Evolutionary conservation across 92 coral and sea anemone species (phyloP).

Genomic region (Palythoa heliodiscus): DNA sequence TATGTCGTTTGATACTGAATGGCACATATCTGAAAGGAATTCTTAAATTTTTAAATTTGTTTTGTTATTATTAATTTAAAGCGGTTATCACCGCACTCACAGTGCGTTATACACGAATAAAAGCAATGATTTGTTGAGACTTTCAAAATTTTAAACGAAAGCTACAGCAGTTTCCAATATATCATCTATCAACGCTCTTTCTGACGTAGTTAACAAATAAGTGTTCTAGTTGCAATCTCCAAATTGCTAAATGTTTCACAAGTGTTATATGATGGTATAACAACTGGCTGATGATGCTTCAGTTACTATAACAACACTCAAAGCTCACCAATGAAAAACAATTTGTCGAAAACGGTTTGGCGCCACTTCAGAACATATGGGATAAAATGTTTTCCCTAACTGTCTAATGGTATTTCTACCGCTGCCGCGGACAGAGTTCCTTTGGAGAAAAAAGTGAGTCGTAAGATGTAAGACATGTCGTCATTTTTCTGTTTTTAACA

Average conservation of each 20-base stretch:
- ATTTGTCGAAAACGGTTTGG: constrained; percentile 10
- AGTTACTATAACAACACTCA: constrained; percentile 4
- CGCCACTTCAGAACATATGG: constrained; percentile 32
- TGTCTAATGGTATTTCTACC: constrained; percentile 7
- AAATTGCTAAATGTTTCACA: constrained; percentile 14
- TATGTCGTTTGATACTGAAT: constrained; percentile 23
- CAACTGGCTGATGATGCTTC: constrained; percentile 11
- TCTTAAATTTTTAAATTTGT: constrained; percentile 34
- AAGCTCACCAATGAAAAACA: constrained; percentile 16
- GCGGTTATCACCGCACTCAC: neutral
- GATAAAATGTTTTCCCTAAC: neutral
- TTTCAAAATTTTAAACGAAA: neutral
- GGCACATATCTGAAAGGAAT: constrained; percentile 23
- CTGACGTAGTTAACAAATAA: neutral
- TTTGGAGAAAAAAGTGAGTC: neutral
- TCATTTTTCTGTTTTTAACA: neutral
- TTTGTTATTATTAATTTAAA: constrained; percentile 35
- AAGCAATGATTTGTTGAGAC: neutral
- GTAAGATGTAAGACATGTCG: neutral
- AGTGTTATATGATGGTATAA: constrained; percentile 26
- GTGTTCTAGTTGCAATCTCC: neutral
- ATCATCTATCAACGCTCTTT: neutral
- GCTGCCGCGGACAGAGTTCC: neutral
- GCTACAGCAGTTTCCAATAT: neutral
- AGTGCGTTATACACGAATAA: neutral